These are phyloP conservation scores for Mylabris phalerata DNA, from an alignment of 1,140 invertebrate species.

Conservation along the genomic window DNA sequence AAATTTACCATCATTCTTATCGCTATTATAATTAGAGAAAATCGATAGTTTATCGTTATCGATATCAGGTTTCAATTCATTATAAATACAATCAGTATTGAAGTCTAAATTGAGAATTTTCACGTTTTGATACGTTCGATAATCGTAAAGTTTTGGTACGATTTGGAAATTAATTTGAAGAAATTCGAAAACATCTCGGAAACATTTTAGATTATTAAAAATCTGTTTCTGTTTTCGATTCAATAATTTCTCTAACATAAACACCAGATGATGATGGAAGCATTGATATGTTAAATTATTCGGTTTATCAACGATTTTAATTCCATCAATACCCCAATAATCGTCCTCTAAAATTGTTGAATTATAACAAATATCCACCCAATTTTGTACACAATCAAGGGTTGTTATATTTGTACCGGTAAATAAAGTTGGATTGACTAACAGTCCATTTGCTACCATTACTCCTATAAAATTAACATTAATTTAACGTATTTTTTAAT, in stretches of 20 bases:
- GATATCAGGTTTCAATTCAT: constrained; percentile 20
- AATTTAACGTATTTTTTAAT: not conserved
- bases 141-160: constrained; percentile 40
- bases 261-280: constrained; percentile 91
- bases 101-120: constrained; percentile 26
- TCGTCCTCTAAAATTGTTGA: constrained; percentile 22
- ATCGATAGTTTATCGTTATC: constrained; percentile 1
- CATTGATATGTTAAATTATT: constrained; percentile 61
- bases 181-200: constrained; percentile 64
- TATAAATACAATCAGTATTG: constrained; percentile 22
- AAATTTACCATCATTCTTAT: constrained; percentile 27
- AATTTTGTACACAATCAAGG: constrained; percentile 71
- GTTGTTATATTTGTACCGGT: constrained; percentile 63
- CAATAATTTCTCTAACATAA: constrained; percentile 83
- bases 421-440: constrained; percentile 88
- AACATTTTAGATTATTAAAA: constrained; percentile 72
- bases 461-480: constrained; percentile 48
- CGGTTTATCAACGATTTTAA: constrained; percentile 38
- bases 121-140: constrained; percentile 33
- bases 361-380: constrained; percentile 67
- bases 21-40: constrained; percentile 16
- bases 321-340: not conserved
- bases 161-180: constrained; percentile 52
- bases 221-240: constrained; percentile 59
- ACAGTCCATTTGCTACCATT: constrained; percentile 84